Conservation (phyloP, 1,140 invertebrate genomes). For the Drosophila kanapiae region DNA sequence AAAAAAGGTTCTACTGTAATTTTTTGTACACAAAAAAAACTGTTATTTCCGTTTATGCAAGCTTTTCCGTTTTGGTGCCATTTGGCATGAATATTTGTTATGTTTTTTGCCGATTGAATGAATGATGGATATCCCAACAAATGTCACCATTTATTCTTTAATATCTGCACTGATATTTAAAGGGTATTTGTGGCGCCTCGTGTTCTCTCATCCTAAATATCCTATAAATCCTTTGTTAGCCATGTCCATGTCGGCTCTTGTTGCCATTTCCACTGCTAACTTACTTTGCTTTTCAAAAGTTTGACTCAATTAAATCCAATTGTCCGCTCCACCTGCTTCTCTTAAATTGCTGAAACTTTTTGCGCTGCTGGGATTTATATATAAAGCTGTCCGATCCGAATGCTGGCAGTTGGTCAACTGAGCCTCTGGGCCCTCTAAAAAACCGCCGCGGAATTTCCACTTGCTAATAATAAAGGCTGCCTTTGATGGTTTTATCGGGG, state of each 20-base stretch:
- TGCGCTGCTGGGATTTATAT: conserved; percentile 17
- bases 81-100: conserved; percentile 1
- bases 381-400: conserved; percentile 39
- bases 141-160: not conserved
- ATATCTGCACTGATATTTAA: not conserved
- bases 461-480: conserved; percentile 33
- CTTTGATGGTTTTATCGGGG: conserved; percentile 45
- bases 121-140: not conserved
- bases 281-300: conserved; percentile 47
- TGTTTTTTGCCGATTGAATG: conserved; percentile 8
- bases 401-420: conserved; percentile 42
- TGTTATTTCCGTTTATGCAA: conserved; percentile 7
- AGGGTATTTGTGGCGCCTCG: conserved; percentile 17
- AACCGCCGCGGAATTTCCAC: conserved; percentile 10
- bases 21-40: not conserved
- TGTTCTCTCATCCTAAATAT: not conserved
- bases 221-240: conserved; percentile 27
- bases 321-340: conserved; percentile 33
- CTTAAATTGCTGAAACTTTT: conserved; percentile 30
- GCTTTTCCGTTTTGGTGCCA: conserved; percentile 4
- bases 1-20: not conserved
- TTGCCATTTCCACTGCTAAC: conserved; percentile 36
- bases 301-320: conserved; percentile 40
- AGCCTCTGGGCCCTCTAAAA: conserved; percentile 1
- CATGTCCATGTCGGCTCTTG: conserved; percentile 26